Conservation (phyloP, 2,888 invertebrate species). For the Caenorhabditis macrosperma region DNA sequence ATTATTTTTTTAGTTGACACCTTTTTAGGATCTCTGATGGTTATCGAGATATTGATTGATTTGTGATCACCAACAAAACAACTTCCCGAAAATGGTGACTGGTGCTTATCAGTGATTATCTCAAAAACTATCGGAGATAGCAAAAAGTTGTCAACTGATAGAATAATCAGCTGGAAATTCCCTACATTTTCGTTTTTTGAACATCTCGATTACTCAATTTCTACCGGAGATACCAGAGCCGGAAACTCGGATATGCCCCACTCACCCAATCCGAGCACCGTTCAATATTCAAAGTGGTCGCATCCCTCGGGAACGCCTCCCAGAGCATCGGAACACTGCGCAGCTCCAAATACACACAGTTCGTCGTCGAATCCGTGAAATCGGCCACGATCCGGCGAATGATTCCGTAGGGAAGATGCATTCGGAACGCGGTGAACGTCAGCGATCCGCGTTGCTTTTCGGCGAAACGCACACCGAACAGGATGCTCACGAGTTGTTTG, state of each 20-base stretch:
- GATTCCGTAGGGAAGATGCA: constrained; percentile 37
- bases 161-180: no score
- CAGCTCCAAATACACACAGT: constrained; percentile 43
- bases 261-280: constrained; percentile 52
- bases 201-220: no score
- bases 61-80: no score
- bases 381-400: constrained; percentile 51
- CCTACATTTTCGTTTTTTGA: no score
- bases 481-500: constrained; percentile 39
- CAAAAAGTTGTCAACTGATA: no score
- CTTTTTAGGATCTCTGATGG: no score
- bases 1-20: no score
- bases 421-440: constrained; percentile 46
- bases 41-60: neutral
- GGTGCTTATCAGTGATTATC: no score
- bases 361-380: constrained; percentile 12
- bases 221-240: no score
- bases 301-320: constrained; percentile 34
- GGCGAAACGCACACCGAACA: constrained; percentile 45
- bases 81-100: no score
- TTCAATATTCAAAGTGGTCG: constrained; percentile 34
- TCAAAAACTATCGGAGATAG: no score
- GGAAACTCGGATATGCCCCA: no score
- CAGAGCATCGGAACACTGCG: constrained; percentile 62
- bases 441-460: neutral